Conservation (phyloP, 2,797 vertebrate genomes). For the Enteromius viviparus region DNA sequence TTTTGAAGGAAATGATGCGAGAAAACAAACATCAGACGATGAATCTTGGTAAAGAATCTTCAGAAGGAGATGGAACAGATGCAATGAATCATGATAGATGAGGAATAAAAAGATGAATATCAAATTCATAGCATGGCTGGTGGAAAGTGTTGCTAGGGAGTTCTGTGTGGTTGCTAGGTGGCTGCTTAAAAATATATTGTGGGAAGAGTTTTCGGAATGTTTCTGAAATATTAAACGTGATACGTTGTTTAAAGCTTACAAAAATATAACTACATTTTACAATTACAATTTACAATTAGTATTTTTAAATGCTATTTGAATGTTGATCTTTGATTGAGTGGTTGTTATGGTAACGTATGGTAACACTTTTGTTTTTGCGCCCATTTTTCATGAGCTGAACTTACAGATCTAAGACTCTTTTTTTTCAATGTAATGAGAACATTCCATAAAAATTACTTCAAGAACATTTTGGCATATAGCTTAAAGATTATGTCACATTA, state of each 20-base stretch:
- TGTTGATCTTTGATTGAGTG: no score
- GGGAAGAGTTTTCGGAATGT: not conserved
- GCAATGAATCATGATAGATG: not conserved
- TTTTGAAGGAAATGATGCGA: not conserved
- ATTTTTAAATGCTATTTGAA: no score
- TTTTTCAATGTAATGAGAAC: no score
- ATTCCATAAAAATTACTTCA: no score
- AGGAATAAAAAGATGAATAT: not conserved
- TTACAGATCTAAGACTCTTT: no score
- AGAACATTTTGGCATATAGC: no score
- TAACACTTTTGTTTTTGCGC: no score
- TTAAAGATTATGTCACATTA: not conserved
- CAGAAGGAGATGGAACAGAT: slow-evolving; percentile 5
- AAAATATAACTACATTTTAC: not conserved
- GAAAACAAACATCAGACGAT: not conserved
- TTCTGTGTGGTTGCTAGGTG: not conserved
- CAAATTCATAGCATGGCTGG: not conserved
- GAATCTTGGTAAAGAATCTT: not conserved
- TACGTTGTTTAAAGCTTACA: not conserved
- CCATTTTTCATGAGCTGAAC: no score
- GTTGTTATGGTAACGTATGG: no score
- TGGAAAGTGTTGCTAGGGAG: not conserved
- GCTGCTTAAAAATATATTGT: not conserved
- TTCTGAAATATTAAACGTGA: not conserved
- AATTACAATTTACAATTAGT: no score